Evolutionary conservation across 2,113 vertebrate genomes (phyloP).

Genomic region (Phoxinus phoxinus): DNA sequence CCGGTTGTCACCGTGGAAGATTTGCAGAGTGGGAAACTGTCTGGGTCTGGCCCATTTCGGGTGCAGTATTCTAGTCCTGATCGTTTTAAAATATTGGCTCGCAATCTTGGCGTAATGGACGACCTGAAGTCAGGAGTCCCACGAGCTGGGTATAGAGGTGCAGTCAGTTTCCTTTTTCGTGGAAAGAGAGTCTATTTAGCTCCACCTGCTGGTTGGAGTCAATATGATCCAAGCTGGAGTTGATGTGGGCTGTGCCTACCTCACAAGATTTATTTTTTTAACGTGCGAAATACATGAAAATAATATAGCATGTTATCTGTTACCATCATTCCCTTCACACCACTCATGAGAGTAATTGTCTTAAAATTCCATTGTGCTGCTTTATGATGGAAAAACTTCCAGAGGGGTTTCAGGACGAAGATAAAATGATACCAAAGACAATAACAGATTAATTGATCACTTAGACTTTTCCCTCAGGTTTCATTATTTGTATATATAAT

Average conservation of each 20-base stretch:
- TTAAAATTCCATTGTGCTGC: constrained; percentile 16
- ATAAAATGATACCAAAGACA: constrained; percentile 51
- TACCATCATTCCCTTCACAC: constrained; percentile 1
- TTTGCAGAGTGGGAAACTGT: constrained; percentile 73
- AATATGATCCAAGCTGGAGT: constrained; percentile 90
- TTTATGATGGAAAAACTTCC: constrained; percentile 1
- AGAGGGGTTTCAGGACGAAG: not conserved
- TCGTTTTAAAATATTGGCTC: constrained; percentile 88
- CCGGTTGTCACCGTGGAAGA: constrained; percentile 79
- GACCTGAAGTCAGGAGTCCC: constrained; percentile 95
- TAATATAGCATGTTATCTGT: not conserved
- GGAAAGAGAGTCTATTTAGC: constrained; percentile 89
- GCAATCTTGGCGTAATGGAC: constrained; percentile 90
- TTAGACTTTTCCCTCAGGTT: constrained; percentile 46
- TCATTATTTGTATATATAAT: constrained; percentile 17
- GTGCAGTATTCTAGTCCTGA: constrained; percentile 86
- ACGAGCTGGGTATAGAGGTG: constrained; percentile 88
- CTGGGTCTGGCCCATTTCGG: constrained; percentile 77
- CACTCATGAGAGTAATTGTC: not conserved
- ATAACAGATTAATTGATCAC: not conserved
- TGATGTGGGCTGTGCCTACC: constrained; percentile 63
- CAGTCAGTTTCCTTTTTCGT: constrained; percentile 85
- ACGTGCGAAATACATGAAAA: not conserved
- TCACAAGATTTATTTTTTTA: not conserved
- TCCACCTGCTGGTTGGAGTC: constrained; percentile 86